Evolutionary conservation across 2,113 vertebrate genomes (phyloP).

Genomic region (Copsychus sechellarum): DNA sequence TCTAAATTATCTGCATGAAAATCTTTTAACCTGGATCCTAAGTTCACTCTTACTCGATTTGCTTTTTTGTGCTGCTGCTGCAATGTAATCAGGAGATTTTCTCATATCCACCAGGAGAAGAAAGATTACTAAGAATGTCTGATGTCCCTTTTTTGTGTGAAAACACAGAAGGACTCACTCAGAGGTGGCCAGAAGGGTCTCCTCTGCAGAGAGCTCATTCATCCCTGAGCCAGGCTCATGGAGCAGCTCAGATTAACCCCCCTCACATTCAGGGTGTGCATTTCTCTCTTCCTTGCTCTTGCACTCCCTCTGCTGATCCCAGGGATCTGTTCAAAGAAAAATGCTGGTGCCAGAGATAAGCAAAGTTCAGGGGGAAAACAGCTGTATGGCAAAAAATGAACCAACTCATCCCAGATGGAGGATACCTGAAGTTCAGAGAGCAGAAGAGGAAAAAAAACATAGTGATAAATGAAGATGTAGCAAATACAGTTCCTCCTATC

Average conservation of each 20-base stretch:
- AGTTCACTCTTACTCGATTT: neutral
- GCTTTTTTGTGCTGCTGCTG: neutral
- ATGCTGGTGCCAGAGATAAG: neutral
- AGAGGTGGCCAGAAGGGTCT: neutral
- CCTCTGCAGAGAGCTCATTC: neutral
- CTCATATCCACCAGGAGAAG: neutral
- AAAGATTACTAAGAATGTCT: neutral
- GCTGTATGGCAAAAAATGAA: neutral
- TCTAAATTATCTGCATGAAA: neutral
- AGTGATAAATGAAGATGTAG: neutral
- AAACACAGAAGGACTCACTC: neutral
- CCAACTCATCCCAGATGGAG: neutral
- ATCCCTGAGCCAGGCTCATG: neutral
- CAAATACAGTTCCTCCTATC: neutral
- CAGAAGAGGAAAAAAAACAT: neutral
- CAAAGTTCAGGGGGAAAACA: neutral
- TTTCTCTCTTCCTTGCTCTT: constrained; percentile 31
- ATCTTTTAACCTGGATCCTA: neutral
- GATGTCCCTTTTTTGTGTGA: neutral
- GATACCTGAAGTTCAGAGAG: neutral
- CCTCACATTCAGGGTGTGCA: accelerated
- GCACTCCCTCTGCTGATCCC: constrained; percentile 52
- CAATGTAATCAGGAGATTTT: neutral
- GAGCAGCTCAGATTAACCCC: neutral
- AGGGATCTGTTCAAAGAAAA: neutral